Conservation (phyloP, 35 echinoderm and acorn worm species). For the Heliocidaris tuberculata region DNA sequence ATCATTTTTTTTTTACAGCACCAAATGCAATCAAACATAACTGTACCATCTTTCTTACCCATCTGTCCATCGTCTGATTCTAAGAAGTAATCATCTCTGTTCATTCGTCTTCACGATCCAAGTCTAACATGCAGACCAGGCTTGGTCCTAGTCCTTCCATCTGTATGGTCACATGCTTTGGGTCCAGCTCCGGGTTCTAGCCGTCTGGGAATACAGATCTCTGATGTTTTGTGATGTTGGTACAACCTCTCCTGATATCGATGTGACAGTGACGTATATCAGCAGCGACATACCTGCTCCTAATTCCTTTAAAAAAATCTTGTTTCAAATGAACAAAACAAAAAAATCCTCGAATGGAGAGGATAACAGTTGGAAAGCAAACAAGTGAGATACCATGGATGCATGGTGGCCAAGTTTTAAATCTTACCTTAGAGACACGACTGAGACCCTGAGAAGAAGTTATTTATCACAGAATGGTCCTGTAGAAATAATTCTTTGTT, state of each 20-base stretch:
- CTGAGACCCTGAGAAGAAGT: no score
- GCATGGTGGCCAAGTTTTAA: constrained; percentile 8
- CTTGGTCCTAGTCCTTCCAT: background rate
- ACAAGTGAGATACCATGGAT: background rate
- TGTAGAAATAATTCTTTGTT: background rate
- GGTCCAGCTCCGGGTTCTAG: no score
- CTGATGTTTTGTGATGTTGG: background rate
- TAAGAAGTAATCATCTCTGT: no score
- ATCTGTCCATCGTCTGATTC: no score
- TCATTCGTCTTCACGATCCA: no score
- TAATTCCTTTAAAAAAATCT: background rate
- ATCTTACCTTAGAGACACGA: background rate
- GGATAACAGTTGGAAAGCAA: background rate
- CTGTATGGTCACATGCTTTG: background rate
- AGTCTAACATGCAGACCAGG: background rate
- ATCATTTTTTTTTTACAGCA: no score
- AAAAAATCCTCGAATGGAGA: background rate
- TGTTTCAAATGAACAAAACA: background rate
- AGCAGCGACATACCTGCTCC: background rate
- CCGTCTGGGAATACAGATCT: background rate
- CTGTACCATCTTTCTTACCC: no score
- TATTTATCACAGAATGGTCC: background rate
- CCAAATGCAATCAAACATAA: no score
- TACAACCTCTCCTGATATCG: background rate
- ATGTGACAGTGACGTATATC: no score